Percentiles rank a stretch among this genome's conserved stretches.
phyloP scores from a whole-genome alignment of 2,888 invertebrate species.

The Erpobdella octoculata region DNA sequence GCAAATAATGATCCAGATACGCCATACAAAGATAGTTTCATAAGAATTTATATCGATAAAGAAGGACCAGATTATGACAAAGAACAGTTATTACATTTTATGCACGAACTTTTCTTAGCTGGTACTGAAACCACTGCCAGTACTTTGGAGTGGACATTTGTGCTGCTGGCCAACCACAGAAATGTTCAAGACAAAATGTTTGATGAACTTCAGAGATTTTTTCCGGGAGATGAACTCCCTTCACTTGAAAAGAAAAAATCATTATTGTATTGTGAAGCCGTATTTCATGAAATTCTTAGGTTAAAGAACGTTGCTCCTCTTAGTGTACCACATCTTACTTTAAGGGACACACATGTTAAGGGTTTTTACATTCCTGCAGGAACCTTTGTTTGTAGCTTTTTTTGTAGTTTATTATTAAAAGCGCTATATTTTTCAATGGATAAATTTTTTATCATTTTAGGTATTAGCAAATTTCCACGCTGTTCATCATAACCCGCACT shows the following conservation, averaged over 20 bases:
- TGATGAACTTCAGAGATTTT: constrained; percentile 27
- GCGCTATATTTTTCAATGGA: neutral
- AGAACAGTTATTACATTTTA: neutral
- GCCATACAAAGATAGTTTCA: neutral
- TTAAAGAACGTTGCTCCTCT: constrained; percentile 10
- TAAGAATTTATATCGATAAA: neutral
- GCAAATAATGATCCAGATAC: too few relatives aligned
- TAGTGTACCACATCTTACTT: constrained; percentile 19
- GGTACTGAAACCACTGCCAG: constrained; percentile 32
- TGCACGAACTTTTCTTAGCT: constrained; percentile 30
- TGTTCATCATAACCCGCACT: neutral
- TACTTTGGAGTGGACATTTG: constrained; percentile 27
- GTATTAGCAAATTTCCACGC: constrained; percentile 21
- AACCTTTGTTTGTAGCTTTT: too few relatives aligned
- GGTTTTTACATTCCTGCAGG: constrained; percentile 28
- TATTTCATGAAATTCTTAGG: constrained; percentile 18
- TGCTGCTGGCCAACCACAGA: constrained; percentile 23
- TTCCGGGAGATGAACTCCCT: neutral
- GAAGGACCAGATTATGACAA: constrained; percentile 1
- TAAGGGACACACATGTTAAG: constrained; percentile 16
- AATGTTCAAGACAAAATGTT: constrained; percentile 29
- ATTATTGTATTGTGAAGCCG: constrained; percentile 20
- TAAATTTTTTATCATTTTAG: neutral
- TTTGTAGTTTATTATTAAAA: too few relatives aligned
- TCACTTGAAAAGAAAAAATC: constrained; percentile 16